Conservation (phyloP, 2,888 invertebrate genomes). For the Thera britannica region DNA sequence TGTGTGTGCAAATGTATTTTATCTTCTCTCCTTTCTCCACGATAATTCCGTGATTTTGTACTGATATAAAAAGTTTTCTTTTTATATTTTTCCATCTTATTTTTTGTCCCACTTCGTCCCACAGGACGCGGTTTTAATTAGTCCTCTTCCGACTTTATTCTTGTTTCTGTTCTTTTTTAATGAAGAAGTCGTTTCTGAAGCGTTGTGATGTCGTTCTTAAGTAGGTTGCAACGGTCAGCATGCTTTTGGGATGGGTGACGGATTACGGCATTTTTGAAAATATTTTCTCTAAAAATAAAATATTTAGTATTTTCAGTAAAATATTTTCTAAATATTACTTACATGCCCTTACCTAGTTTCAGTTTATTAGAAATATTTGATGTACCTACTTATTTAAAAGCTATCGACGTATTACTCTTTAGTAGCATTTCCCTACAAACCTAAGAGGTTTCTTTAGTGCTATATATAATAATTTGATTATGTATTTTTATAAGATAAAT, state of each 20-base stretch:
- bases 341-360: too few species aligned
- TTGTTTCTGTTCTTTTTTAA: constrained; percentile 19
- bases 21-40: not conserved
- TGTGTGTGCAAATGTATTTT: too few species aligned
- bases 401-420: too few species aligned
- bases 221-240: not conserved
- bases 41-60: not conserved
- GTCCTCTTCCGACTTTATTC: constrained; percentile 18
- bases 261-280: not conserved
- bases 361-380: too few species aligned
- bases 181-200: not conserved
- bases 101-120: constrained; percentile 18
- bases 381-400: too few species aligned
- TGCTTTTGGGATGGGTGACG: not conserved
- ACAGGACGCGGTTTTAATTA: constrained; percentile 27
- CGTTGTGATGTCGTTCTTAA: not conserved
- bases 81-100: not conserved
- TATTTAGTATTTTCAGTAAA: too few species aligned
- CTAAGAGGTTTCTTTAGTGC: too few species aligned
- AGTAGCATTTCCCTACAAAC: too few species aligned
- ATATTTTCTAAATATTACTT: too few species aligned
- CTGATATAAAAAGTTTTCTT: constrained; percentile 1
- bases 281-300: not conserved
- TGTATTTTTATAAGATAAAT: too few species aligned
- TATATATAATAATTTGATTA: too few species aligned